Base-by-base conservation (phyloP, 2,888 invertebrate genomes). In the Phyto melanocephala region DNA sequence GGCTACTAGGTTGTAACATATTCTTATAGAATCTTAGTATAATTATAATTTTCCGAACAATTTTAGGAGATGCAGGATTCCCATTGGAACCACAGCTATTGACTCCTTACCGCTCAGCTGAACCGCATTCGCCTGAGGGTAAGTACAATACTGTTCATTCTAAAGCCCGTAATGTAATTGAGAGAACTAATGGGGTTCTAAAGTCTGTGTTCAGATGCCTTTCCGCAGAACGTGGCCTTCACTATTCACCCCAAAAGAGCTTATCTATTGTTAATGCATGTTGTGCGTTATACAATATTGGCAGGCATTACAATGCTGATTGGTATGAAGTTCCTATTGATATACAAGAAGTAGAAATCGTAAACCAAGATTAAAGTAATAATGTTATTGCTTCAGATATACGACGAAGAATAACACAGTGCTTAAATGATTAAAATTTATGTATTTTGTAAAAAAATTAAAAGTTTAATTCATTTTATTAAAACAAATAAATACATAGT, bases 131-230 rank as follows among this genome's bases (percentile, higher is more conserved):
- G 45, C 56, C 56, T 17, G 70, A 70, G 15, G 45, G 45, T 5
- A 70, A 70, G 20, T 56, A 63, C 22, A 74, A 74, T n/a, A 63
- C 42, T 7, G 13, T 28, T 54, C 74, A 72, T 62, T 63, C 8
- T 33, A 74, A 74, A 28, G 74, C 74, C 8, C 65, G 54, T 7
- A 75, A 74, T 52, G 24, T 74, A 20, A 74, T 74, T 33, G 63
- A 63, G 45, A 24, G 63, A 50, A 63, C 54, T 4, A 75, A 45
- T 37, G 65, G 65, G 5, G 63, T 74, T 45, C 7, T 74, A 54
- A 74, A 63, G 40, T 42, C 62, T 35, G 47, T 54, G n/a, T 63
- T 74, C 13, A 63, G 63, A 52, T 74, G 63, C 24, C 52, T 52
- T 56, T 63, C 65, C 45, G 40, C 10, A 28, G 54, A 74, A 63